Conservation (phyloP, 2,113 vertebrate species). For the Sinocyclocheilus anophthalmus region DNA sequence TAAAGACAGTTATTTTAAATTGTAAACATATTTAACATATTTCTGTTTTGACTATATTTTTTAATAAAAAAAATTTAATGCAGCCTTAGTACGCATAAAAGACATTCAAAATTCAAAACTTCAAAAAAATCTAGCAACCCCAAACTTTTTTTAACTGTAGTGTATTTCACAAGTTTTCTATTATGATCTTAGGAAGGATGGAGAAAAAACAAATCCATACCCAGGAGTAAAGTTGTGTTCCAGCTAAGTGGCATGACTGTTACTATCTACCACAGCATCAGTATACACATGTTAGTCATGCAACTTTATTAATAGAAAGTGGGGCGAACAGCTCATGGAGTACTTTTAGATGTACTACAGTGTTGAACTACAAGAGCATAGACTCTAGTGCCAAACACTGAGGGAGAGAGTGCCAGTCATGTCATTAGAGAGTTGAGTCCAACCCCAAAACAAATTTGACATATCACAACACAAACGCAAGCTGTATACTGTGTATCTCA, state of each 20-base stretch:
- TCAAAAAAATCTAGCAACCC: not conserved
- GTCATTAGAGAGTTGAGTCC: slow-evolving; percentile 3
- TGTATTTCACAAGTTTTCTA: not conserved
- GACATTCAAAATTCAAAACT: not conserved
- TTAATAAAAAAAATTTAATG: not conserved
- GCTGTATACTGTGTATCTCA: not conserved
- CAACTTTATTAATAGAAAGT: slow-evolving; percentile 77
- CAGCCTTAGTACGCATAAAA: not conserved
- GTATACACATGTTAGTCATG: slow-evolving; percentile 51
- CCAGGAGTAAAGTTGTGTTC: slow-evolving; percentile 20
- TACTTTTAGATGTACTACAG: slow-evolving; percentile 63
- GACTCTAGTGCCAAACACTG: not conserved
- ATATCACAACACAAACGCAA: not conserved
- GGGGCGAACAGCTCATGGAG: slow-evolving; percentile 71
- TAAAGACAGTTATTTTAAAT: not conserved
- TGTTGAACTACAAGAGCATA: slow-evolving; percentile 36
- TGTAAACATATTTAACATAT: not conserved
- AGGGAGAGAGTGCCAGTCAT: not conserved
- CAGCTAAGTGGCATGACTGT: slow-evolving; percentile 38
- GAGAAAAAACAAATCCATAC: not conserved
- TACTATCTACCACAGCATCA: slow-evolving; percentile 26
- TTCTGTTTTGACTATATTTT: not conserved
- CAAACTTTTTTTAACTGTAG: not conserved
- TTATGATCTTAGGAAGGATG: slow-evolving; percentile 9
- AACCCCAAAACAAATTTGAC: slow-evolving; percentile 16